Conservation (phyloP, 1,140 invertebrate genomes). For the Ditylenchus dipsaci region DNA sequence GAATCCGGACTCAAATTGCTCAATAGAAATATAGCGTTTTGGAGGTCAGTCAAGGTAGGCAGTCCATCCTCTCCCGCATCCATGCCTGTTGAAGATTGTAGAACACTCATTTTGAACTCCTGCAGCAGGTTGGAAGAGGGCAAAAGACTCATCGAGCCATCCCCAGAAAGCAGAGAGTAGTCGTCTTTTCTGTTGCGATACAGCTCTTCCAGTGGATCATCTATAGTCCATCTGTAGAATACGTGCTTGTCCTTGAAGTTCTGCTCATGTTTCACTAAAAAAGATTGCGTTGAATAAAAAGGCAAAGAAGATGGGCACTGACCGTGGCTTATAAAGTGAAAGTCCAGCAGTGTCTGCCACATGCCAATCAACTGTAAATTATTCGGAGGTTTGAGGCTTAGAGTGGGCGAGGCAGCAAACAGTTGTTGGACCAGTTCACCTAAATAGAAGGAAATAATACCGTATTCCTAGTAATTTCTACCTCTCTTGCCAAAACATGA, state of each 20-base stretch:
- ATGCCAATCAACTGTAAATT: constrained; percentile 3
- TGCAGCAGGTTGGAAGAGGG: too few species aligned
- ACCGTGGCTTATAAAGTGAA: constrained; percentile 2
- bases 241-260: constrained; percentile 11
- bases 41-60: background rate
- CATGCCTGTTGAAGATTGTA: too few species aligned
- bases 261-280: constrained; percentile 10
- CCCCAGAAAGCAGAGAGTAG: too few species aligned
- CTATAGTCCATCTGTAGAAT: constrained; percentile 3
- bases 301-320: background rate
- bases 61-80: background rate
- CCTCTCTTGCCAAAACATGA: background rate
- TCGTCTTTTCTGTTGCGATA: background rate
- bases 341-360: constrained; percentile 5
- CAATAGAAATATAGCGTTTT: constrained; percentile 2
- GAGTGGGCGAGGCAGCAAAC: background rate
- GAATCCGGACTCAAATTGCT: background rate
- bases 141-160: too few species aligned
- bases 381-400: background rate
- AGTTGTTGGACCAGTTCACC: background rate
- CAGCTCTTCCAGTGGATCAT: constrained; percentile 1
- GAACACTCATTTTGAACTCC: too few species aligned
- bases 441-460: too few species aligned
- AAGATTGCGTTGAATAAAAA: background rate
- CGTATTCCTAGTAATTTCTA: too few species aligned